A percentile compares a stretch with the other conserved stretches of the same genome.
Conservation (phyloP, 2,797 vertebrate species). For the Crocodylus rhombifer region DNA sequence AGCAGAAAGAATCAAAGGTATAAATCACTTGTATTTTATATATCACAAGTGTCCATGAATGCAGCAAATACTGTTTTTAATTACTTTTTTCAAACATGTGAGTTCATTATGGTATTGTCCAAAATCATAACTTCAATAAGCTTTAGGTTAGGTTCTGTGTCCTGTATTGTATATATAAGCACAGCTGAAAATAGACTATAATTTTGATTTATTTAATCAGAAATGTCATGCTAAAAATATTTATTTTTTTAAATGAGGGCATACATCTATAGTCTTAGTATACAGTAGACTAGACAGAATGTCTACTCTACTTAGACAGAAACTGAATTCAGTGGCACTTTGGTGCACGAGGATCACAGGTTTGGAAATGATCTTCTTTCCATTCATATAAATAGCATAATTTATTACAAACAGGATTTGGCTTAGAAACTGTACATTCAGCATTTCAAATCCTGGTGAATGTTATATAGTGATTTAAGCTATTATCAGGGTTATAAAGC, state of each 20-base stretch:
- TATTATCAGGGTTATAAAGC: background rate
- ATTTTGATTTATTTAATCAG: background rate
- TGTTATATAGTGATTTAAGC: accelerated
- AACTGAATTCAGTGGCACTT: background rate
- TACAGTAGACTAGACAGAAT: too few species aligned
- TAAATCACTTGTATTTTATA: background rate
- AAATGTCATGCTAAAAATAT: background rate
- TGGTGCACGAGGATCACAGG: background rate
- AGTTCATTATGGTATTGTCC: background rate
- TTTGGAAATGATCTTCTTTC: background rate
- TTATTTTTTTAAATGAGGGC: background rate
- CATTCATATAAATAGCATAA: background rate
- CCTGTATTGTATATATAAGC: background rate
- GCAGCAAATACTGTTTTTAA: background rate
- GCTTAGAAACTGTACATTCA: accelerated
- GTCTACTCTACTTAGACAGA: background rate
- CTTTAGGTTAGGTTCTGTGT: background rate
- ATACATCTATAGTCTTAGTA: background rate
- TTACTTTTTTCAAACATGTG: background rate
- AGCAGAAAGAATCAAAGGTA: background rate
- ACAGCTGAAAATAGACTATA: background rate
- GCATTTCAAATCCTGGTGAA: background rate
- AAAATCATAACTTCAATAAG: background rate
- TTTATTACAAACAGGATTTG: background rate
- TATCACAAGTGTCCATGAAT: background rate